phyloP scores from a whole-genome alignment of 2,888 invertebrate genomes.

The Pecten maximus region DNA sequence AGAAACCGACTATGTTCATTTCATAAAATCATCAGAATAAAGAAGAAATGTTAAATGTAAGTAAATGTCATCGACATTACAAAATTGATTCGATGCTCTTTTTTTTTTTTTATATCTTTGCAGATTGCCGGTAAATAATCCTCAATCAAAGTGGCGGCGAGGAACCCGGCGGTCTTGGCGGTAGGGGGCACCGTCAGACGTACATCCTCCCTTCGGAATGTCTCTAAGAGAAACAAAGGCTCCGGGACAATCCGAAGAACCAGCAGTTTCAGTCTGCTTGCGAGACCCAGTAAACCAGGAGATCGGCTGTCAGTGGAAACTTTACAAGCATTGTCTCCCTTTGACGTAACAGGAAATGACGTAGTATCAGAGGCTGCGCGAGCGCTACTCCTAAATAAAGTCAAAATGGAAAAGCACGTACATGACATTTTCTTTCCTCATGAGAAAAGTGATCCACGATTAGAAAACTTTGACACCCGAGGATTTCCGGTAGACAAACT shows the following conservation, averaged over 20 bases:
- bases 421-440: slow-evolving; percentile 75
- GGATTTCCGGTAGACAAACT: slow-evolving; percentile 75
- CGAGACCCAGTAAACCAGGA: slow-evolving; percentile 48
- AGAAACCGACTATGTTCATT: too few relatives aligned
- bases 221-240: neutral
- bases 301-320: slow-evolving; percentile 69
- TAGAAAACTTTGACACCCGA: slow-evolving; percentile 62
- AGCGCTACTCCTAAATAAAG: slow-evolving; percentile 72
- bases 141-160: neutral
- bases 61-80: too few relatives aligned
- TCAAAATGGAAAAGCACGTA: slow-evolving; percentile 74
- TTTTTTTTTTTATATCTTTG: neutral
- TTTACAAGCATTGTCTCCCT: slow-evolving; percentile 74
- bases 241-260: slow-evolving; percentile 39
- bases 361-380: slow-evolving; percentile 74
- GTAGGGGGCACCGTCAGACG: slow-evolving; percentile 5
- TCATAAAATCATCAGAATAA: too few relatives aligned
- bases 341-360: slow-evolving; percentile 68
- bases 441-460: slow-evolving; percentile 63
- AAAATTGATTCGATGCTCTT: too few relatives aligned
- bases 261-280: slow-evolving; percentile 53
- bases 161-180: neutral
- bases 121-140: neutral
- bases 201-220: neutral
- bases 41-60: too few relatives aligned